phyloP scores from a whole-genome alignment of 2,113 vertebrate genomes.

The Sinocyclocheilus anophthalmus region DNA sequence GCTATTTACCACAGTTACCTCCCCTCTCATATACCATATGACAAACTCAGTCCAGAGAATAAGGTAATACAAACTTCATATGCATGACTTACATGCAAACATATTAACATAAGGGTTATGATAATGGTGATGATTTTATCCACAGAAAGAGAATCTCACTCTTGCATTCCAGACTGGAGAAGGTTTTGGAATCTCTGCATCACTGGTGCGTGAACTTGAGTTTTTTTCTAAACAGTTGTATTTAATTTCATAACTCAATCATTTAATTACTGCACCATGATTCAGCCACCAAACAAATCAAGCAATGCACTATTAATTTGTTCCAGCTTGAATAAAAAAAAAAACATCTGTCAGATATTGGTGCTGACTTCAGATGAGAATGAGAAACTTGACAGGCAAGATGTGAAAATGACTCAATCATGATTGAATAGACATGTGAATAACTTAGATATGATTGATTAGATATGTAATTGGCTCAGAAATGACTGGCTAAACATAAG shows the following conservation, averaged over 20 bases:
- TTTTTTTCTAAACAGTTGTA: not conserved
- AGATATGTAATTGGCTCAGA: not conserved
- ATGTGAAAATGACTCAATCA: not conserved
- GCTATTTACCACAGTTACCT: slow-evolving; percentile 81
- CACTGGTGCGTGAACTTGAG: slow-evolving; percentile 67
- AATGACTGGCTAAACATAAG: not conserved
- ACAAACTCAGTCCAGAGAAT: slow-evolving; percentile 70
- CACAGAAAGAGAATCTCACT: slow-evolving; percentile 75
- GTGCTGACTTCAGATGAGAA: not conserved
- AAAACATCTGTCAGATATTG: not conserved
- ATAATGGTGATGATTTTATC: slow-evolving; percentile 19
- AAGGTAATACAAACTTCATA: slow-evolving; percentile 66
- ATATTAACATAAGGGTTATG: not conserved
- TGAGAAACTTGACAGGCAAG: not conserved
- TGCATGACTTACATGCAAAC: not conserved
- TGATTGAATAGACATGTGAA: not conserved
- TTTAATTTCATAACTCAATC: not conserved
- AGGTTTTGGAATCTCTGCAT: slow-evolving; percentile 68
- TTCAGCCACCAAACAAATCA: not conserved
- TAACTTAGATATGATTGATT: not conserved
- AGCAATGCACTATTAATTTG: not conserved
- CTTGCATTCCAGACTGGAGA: slow-evolving; percentile 78
- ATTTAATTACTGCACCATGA: not conserved
- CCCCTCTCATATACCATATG: slow-evolving; percentile 76
- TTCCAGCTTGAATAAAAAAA: not conserved